Percentiles rank a stretch among this genome's conserved stretches.
phyloP scores from a whole-genome alignment of 2,888 invertebrate genomes.

The Hermodice carunculata region DNA sequence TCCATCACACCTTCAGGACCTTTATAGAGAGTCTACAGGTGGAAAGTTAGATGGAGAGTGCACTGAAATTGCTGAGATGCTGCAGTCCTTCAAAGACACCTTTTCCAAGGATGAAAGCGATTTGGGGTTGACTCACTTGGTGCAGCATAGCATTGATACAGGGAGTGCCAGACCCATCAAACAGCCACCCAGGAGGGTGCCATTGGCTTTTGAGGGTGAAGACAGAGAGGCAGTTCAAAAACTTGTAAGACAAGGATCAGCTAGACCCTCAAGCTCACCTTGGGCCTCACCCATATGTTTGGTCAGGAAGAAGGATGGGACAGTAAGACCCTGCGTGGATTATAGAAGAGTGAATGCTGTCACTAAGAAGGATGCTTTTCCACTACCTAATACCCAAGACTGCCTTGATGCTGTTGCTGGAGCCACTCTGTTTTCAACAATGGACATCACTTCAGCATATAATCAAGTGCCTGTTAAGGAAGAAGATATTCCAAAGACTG shows the following conservation, averaged over 20 bases:
- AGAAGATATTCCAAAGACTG: slow-evolving; percentile 16
- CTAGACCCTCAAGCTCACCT: neutral
- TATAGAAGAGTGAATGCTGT: slow-evolving; percentile 33
- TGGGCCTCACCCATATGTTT: slow-evolving; percentile 4
- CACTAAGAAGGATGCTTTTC: slow-evolving; percentile 23
- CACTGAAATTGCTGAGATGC: no score
- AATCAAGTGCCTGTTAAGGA: slow-evolving; percentile 5
- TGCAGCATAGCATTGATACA: neutral
- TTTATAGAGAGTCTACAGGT: no score
- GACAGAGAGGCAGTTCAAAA: neutral
- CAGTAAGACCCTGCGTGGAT: slow-evolving; percentile 34
- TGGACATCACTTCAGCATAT: slow-evolving; percentile 28
- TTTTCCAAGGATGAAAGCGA: no score
- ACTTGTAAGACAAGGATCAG: neutral
- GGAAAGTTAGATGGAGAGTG: no score
- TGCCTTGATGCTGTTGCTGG: slow-evolving; percentile 24
- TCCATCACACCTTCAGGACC: no score
- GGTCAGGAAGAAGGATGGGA: slow-evolving; percentile 18
- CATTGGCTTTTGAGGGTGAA: neutral
- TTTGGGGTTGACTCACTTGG: neutral
- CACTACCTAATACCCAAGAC: slow-evolving; percentile 30
- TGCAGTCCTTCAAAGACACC: no score
- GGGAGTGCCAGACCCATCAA: neutral
- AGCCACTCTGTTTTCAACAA: slow-evolving; percentile 32
- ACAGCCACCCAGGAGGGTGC: neutral